Conservation (phyloP, 2,888 invertebrate species). For the Ophion ventricosus region DNA sequence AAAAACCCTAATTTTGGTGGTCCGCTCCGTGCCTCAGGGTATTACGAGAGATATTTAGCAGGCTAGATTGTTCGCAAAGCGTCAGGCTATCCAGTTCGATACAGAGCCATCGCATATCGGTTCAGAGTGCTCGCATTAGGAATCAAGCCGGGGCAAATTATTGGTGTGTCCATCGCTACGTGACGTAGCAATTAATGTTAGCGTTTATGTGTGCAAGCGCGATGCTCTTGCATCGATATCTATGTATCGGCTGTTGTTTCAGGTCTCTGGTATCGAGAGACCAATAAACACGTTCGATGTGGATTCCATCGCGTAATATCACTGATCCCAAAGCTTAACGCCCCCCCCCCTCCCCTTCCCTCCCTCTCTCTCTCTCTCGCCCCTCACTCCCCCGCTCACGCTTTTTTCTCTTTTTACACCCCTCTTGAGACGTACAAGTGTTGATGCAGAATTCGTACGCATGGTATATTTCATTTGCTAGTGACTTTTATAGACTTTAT, state of each 20-base stretch:
- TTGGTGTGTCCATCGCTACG: not conserved
- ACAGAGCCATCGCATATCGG: not conserved
- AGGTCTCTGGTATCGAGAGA: slow-evolving; percentile 43
- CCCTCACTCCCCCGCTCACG: not conserved
- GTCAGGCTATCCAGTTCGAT: not conserved
- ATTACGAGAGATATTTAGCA: too few relatives aligned
- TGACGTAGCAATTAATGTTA: slow-evolving; percentile 47
- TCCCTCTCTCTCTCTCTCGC: slow-evolving; percentile 3
- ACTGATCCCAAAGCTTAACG: slow-evolving; percentile 43
- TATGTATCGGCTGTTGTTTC: slow-evolving; percentile 53
- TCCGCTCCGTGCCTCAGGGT: too few relatives aligned
- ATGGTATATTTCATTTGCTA: slow-evolving; percentile 25
- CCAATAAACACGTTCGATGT: slow-evolving; percentile 63
- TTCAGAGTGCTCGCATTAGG: not conserved
- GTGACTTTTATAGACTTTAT: slow-evolving; percentile 25
- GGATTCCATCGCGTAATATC: slow-evolving; percentile 57
- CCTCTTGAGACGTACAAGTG: slow-evolving; percentile 16
- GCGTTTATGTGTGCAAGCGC: not conserved
- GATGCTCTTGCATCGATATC: not conserved
- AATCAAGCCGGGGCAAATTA: not conserved
- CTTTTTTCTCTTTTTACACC: slow-evolving; percentile 1
- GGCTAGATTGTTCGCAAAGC: not conserved
- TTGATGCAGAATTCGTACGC: slow-evolving; percentile 41
- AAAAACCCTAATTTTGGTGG: not conserved
- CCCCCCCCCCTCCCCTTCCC: not conserved